Evolutionary conservation across 2,888 invertebrate species (phyloP).

Genomic region (Amphipoea oculea): DNA sequence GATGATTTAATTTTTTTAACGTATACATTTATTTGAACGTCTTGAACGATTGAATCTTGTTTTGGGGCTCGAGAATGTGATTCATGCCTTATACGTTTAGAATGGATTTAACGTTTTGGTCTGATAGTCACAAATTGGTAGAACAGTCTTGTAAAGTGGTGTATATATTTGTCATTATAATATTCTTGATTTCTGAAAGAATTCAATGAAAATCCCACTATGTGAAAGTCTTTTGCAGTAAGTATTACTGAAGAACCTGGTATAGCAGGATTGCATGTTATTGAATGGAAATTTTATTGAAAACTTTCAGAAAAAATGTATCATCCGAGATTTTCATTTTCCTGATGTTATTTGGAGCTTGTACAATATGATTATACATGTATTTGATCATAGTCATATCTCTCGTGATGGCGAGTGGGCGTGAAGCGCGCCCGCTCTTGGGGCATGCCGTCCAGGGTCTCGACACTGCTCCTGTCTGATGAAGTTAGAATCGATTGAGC

Average conservation of each 20-base stretch:
- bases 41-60: constrained; percentile 47
- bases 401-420: constrained; percentile 78
- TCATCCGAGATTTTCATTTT: constrained; percentile 20
- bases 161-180: constrained; percentile 33
- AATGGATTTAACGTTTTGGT: constrained; percentile 34
- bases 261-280: not conserved
- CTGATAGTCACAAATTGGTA: constrained; percentile 39
- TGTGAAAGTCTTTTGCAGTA: not conserved
- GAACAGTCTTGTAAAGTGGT: constrained; percentile 45
- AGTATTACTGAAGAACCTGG: not conserved
- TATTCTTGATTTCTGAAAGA: constrained; percentile 14
- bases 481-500: constrained; percentile 82
- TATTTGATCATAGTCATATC: constrained; percentile 89
- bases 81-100: constrained; percentile 20
- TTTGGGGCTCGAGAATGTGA: constrained; percentile 19
- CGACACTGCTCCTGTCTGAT: constrained; percentile 87
- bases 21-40: constrained; percentile 79
- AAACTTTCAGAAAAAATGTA: constrained; percentile 31
- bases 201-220: constrained; percentile 10
- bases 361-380: constrained; percentile 85
- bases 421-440: constrained; percentile 82
- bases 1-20: constrained; percentile 67
- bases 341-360: constrained; percentile 2
- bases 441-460: constrained; percentile 82
- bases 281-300: constrained; percentile 1